Base-by-base conservation (phyloP, 1,140 invertebrate genomes). In the Scaptomyza graminum region DNA sequence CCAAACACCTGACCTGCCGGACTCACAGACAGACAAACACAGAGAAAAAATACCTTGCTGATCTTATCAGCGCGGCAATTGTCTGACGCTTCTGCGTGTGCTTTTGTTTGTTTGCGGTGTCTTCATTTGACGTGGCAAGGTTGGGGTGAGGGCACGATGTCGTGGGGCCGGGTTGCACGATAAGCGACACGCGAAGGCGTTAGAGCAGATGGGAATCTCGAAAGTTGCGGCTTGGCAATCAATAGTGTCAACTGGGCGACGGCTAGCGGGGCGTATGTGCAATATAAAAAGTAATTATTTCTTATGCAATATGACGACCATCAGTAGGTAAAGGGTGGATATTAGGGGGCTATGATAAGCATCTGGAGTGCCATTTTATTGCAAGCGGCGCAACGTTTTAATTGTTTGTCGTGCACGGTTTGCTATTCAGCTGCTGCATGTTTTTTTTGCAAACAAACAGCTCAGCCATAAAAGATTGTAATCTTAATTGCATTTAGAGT, bases 401-500 rank as follows among this genome's bases (percentile, higher is more conserved):
- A 88, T 87, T 87, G 82, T 87, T 87, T 87, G 82, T 78, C 83
- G 78, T 78, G 65, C 61, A 69, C 64, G 74, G 61, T 78, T 68
- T 66, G 81, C 77, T 78, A 74, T 41, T 16, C 49, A 31, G 28
- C 51, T 62, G 50, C 51, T 69, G 44, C 37, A 12, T 72, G n/a
- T 41, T 12, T 70, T 57, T 70, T 70, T 56, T 60, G 61, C 79
- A 74, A 63, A 49, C 59, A 77, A 77, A 63, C 39, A 64, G 68
- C 59, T 65, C 60, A 64, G 52, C 74, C 83, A 89, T 88, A 88
- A 89, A 72, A 79, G 83, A 87, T 87, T 75, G 79, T 87, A 79
- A 87, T 87, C 83, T 87, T 87, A 87, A 87, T 87, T 87, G 83
- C 84, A 87, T 88, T 87, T 87, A 87, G 83, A 87, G 83, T 87